Conservation (phyloP, 2,888 invertebrate species). For the Drosophila affinis region DNA sequence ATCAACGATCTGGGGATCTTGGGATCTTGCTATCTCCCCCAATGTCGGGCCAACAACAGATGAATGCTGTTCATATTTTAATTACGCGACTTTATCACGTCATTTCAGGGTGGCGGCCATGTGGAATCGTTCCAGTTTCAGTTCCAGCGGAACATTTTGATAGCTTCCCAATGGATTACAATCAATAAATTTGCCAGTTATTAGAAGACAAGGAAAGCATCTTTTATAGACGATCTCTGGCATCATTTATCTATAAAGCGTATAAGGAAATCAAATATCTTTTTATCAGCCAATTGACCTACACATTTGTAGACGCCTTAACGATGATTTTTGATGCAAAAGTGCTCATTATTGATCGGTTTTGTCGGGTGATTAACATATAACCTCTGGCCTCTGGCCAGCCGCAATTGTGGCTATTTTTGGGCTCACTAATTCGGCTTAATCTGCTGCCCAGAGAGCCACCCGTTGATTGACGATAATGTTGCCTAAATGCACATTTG, state of each 20-base stretch:
- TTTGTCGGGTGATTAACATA: constrained; percentile 38
- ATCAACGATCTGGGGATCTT: not conserved
- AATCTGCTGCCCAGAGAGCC: constrained; percentile 55
- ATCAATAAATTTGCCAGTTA: constrained; percentile 43
- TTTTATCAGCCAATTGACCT: constrained; percentile 17
- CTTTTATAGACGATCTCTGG: not conserved
- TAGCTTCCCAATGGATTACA: constrained; percentile 36
- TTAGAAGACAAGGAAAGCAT: constrained; percentile 1
- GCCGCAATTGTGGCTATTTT: constrained; percentile 32
- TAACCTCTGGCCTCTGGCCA: constrained; percentile 41
- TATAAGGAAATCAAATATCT: constrained; percentile 2
- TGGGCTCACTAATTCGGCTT: constrained; percentile 53
- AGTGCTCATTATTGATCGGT: constrained; percentile 10
- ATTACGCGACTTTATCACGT: constrained; percentile 76
- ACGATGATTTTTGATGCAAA: constrained; percentile 9
- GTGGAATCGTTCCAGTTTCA: constrained; percentile 20
- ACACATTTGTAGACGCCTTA: constrained; percentile 8
- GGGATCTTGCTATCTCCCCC: constrained; percentile 19
- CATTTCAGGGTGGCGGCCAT: constrained; percentile 57
- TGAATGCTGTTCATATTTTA: constrained; percentile 75
- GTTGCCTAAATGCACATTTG: constrained; percentile 67
- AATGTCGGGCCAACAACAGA: constrained; percentile 58
- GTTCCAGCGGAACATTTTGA: constrained; percentile 27
- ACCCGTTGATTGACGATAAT: constrained; percentile 70
- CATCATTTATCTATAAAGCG: not conserved